Conservation (phyloP, 2,888 invertebrate genomes). For the Chrysina gloriosa region DNA sequence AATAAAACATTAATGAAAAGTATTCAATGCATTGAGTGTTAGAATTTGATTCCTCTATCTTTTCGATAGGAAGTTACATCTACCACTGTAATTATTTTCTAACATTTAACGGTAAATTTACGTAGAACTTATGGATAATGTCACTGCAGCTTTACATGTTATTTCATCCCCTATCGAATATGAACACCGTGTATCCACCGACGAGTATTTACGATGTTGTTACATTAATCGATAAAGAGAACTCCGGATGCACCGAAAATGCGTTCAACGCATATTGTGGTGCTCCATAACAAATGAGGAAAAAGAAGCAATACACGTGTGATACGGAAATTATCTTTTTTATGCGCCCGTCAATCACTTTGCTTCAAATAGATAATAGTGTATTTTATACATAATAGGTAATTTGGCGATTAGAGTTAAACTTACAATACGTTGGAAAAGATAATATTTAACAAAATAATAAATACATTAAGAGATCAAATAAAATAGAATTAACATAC, state of each 20-base stretch:
- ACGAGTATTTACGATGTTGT: slow-evolving; percentile 48
- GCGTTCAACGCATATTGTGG: slow-evolving; percentile 35
- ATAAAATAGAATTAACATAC: too few species aligned
- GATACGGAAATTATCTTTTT: too few species aligned
- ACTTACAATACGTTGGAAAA: too few species aligned
- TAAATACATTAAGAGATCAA: too few species aligned
- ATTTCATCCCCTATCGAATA: slow-evolving; percentile 42
- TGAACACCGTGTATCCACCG: slow-evolving; percentile 20
- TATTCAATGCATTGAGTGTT: not conserved
- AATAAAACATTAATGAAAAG: not conserved
- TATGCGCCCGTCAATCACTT: too few species aligned
- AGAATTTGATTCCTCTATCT: too few species aligned
- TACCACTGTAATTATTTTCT: not conserved
- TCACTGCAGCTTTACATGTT: slow-evolving; percentile 18
- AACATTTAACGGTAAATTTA: slow-evolving; percentile 1
- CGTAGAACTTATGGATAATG: not conserved
- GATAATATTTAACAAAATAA: too few species aligned
- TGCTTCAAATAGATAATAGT: too few species aligned
- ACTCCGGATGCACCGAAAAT: slow-evolving; percentile 47
- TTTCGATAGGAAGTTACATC: too few species aligned
- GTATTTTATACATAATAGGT: too few species aligned
- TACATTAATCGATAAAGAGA: slow-evolving; percentile 49
- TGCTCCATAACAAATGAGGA: not conserved
- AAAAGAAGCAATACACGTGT: not conserved
- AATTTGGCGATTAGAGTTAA: too few species aligned